phyloP scores from a whole-genome alignment of 2,113 vertebrate genomes.

The Nothobranchius furzeri region DNA sequence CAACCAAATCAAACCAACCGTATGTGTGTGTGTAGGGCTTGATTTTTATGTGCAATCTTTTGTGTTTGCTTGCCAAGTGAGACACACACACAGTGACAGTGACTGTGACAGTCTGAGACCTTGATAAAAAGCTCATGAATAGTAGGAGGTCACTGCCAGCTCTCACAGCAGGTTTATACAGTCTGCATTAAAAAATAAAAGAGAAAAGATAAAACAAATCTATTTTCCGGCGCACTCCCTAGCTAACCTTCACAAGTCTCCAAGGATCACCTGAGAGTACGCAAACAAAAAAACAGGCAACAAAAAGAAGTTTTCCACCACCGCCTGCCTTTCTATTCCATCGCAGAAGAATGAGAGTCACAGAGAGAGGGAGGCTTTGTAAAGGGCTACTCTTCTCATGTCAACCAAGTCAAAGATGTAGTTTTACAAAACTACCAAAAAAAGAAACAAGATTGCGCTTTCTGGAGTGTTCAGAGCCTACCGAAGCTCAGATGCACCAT shows the following conservation, averaged over 20 bases:
- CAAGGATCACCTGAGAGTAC: constrained; percentile 31
- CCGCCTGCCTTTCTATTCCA: constrained; percentile 2
- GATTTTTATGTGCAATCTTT: constrained; percentile 38
- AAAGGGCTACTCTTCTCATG: not conserved
- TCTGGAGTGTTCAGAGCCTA: not conserved
- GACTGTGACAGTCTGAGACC: constrained; percentile 41
- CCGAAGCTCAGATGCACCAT: not conserved
- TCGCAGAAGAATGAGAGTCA: not conserved
- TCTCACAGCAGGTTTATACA: constrained; percentile 34
- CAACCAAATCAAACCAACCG: constrained; percentile 13
- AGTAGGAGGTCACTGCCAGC: constrained; percentile 21
- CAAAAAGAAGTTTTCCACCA: not conserved
- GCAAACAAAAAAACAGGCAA: constrained; percentile 11
- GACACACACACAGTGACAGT: too few species aligned
- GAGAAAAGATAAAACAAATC: constrained; percentile 17
- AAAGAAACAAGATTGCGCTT: not conserved
- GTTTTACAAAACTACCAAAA: not conserved
- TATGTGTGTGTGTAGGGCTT: constrained; percentile 1
- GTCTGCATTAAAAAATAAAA: constrained; percentile 14
- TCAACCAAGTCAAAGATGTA: constrained; percentile 2
- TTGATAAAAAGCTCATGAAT: constrained; percentile 38
- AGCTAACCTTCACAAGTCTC: constrained; percentile 29
- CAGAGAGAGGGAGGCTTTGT: not conserved
- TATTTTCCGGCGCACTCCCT: constrained; percentile 18
- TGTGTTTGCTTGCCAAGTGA: constrained; percentile 21